Evolutionary conservation across 2,888 invertebrate species (phyloP).

Genomic region (Amphipoea lucens): DNA sequence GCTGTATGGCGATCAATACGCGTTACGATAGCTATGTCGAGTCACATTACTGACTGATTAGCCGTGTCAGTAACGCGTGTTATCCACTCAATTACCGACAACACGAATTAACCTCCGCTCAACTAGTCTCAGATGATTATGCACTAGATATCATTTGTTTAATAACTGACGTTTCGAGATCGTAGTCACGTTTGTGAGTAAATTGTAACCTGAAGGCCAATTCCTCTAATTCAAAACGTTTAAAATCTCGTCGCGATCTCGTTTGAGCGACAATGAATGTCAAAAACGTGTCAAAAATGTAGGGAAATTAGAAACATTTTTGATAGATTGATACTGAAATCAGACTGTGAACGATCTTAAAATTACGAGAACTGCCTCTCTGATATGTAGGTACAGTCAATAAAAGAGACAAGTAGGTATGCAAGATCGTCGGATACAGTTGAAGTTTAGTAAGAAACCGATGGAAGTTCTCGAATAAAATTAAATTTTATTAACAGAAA

Average conservation of each 20-base stretch:
- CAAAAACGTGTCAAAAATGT: not conserved
- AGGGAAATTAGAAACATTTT: not conserved
- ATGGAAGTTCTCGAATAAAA: too few species aligned
- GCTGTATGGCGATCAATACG: conserved; percentile 64
- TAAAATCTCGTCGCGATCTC: not conserved
- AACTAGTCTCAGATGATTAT: conserved; percentile 60
- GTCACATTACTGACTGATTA: conserved; percentile 81
- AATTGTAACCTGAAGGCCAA: not conserved
- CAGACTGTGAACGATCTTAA: not conserved
- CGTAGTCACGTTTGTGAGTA: conserved; percentile 40
- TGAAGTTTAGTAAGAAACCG: too few species aligned
- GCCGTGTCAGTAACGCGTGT: conserved; percentile 77
- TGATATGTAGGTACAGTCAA: not conserved
- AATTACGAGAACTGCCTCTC: not conserved
- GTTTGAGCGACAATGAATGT: not conserved
- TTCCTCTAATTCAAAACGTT: not conserved
- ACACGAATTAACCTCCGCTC: conserved; percentile 71
- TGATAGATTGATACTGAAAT: too few species aligned
- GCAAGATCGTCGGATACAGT: too few species aligned
- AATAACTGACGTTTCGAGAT: conserved; percentile 23
- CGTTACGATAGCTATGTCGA: conserved; percentile 69
- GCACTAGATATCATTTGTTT: conserved; percentile 59
- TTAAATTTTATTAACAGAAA: too few species aligned
- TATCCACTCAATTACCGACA: conserved; percentile 82
- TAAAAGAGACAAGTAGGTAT: too few species aligned